phyloP scores from a whole-genome alignment of 2,888 invertebrate species.

The Microplitis deprimator region DNA sequence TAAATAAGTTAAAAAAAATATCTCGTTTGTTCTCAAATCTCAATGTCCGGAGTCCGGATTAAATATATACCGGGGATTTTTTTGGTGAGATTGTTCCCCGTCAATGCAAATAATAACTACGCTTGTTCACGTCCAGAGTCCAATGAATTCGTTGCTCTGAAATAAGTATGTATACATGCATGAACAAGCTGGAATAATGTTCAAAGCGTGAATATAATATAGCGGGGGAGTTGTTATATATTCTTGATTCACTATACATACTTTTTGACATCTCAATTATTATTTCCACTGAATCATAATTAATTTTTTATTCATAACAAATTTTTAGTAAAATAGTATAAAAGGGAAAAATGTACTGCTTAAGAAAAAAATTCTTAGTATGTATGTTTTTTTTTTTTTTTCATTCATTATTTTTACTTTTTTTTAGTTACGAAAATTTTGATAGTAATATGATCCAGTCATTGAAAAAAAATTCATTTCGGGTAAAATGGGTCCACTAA shows the following conservation, averaged over 20 bases:
- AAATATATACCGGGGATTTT: constrained; percentile 48
- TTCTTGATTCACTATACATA: constrained; percentile 25
- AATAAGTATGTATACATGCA: constrained; percentile 27
- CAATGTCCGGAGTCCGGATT: constrained; percentile 11
- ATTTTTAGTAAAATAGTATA: neutral
- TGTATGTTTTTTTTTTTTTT: too few relatives aligned
- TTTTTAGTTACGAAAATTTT: too few relatives aligned
- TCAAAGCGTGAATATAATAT: constrained; percentile 39
- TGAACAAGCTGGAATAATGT: constrained; percentile 38
- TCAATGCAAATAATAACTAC: constrained; percentile 60
- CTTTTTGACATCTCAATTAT: constrained; percentile 35
- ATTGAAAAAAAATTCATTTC: too few relatives aligned
- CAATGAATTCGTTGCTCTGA: constrained; percentile 20
- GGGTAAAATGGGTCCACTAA: too few relatives aligned
- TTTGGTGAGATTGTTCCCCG: constrained; percentile 59
- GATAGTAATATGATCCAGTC: too few relatives aligned
- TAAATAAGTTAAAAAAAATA: neutral
- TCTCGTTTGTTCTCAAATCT: constrained; percentile 19
- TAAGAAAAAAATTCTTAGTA: too few relatives aligned
- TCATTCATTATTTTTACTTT: too few relatives aligned
- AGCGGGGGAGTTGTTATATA: constrained; percentile 39
- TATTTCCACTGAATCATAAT: neutral
- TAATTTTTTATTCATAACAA: neutral
- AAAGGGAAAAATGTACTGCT: too few relatives aligned
- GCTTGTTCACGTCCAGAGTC: constrained; percentile 38